Evolutionary conservation across 2,113 vertebrate species (phyloP).

Genomic region (Centropus bengalensis): DNA sequence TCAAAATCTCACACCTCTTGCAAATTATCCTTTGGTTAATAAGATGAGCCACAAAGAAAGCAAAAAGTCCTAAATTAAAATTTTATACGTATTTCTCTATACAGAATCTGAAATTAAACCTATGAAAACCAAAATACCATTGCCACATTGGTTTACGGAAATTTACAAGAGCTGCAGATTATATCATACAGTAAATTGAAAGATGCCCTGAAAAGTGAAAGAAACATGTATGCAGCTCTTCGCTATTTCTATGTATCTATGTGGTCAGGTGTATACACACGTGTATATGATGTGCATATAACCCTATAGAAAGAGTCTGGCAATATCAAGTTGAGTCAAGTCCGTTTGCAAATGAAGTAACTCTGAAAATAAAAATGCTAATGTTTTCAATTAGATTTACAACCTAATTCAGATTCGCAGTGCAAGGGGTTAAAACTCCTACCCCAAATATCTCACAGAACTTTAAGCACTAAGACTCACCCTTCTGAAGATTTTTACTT

Average conservation of each 20-base stretch:
- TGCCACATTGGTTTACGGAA: neutral
- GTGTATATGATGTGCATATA: fast-evolving
- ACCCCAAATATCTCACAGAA: neutral
- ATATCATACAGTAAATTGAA: neutral
- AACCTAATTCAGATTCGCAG: neutral
- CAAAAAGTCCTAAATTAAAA: neutral
- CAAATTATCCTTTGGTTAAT: neutral
- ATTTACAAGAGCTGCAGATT: neutral
- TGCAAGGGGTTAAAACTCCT: neutral
- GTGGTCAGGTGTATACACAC: fast-evolving
- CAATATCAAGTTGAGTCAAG: neutral
- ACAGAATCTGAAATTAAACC: neutral
- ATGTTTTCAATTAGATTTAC: neutral
- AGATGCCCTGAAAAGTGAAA: neutral
- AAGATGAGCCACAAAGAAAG: neutral
- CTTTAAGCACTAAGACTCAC: slow-evolving; percentile 68
- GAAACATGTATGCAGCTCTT: neutral
- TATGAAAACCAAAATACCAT: neutral
- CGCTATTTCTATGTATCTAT: neutral
- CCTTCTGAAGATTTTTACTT: slow-evolving; percentile 87
- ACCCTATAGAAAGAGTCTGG: neutral
- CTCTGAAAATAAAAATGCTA: neutral
- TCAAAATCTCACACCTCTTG: neutral
- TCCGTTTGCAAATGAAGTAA: neutral
- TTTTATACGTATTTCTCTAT: neutral